Evolutionary conservation across 2,797 vertebrate species (phyloP), one percentile per base, ranked within the genome.

Genomic region (Anguilla pacifica): DNA sequence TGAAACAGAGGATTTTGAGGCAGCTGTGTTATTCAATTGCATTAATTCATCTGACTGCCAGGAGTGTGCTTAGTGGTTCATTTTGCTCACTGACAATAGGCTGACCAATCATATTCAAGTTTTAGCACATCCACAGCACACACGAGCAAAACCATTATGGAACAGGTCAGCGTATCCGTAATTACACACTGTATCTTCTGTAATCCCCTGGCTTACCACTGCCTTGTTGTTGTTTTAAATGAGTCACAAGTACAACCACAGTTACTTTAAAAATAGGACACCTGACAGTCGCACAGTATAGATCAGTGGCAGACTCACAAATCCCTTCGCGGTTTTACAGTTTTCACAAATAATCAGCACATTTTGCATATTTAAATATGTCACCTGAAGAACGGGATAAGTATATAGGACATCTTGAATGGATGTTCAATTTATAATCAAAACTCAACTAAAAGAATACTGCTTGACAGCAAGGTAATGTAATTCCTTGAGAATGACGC

Each of bases 91-190:
- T 19, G 10, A 46, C 39, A 9, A 79, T 79, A 79, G 35, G 39
- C 74, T 43, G 74, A 79, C 74, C 74, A 79, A 46, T 43, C 74
- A 79, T 46, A 22, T 79, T 79, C 31, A 39, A 79, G 74, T 79
- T 79, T 79, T 79, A 79, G 74, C 39, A 22, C 35, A 79, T 79
- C 74, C 15, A 46, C 74, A 35, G 72, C 9, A 13, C 31, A 39
- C 72, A 77, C 1, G 15, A 77, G 10, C 15, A 17, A 79, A 79
- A 4, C 35, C 74, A 43, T 17, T 22, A 79, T 79, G 35, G 3
- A 22, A 4, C 74, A 79, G 35, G 74, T 46, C 17, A 79, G 35
- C 39, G 74, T 43, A 19, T 46, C 15, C 74, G 11, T 79, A 43
- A 43, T 46, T 43, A 46, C 74, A 79, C 74, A 46, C 35, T 19